Base-by-base conservation (phyloP, 2,888 invertebrate species). In the Malthinus seriepunctatus region DNA sequence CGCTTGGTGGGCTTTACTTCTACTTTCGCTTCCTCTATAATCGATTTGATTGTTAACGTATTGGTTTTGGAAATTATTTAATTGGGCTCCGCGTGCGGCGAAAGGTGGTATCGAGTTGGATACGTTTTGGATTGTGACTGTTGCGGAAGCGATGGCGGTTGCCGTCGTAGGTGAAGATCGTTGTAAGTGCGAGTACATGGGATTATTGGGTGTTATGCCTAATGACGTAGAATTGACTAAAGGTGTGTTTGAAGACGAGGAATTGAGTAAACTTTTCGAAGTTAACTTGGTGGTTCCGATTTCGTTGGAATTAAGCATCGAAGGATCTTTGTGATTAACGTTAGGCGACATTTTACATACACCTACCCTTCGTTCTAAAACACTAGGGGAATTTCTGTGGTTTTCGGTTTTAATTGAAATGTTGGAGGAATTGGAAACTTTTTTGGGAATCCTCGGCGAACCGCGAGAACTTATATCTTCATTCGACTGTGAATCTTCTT, bases 401-500 rank as follows among this genome's bases (percentile, higher is more conserved):
- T 70, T 73, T 67, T 78, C 86, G 71, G 63, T 82, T 78, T 82
- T 84, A 1, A 81, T 77, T 57, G 80, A 78, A 46, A 69, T 71
- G 5, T 71, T 62, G 38, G 63, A 69, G 35, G 69, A 47, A 49
- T 55, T 66, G 74, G 78, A 79, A 79, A 79, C 83, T 63, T 82
- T 83, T 73, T 78, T 83, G 63, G 76, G 76, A 73, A 80, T 81
- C 73, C 75, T 84, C 67, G 76, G 84, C 69, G 78, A 84, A 48
- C 82, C 77, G 14, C 84, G 81, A n/a, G 81, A 78, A 59, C 82
- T 81, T 63, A 84, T 82, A 0, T 86, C 84, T 62, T 88, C 88
- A 67, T 88, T 88, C 15, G 88, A 89, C 63, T 88, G 81, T 3
- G 89, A 90, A 74, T 90, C 90, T 60, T 89, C 89, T 76, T 89